Evolutionary conservation across 2,888 invertebrate genomes (phyloP).

Genomic region (Cyaniris semiargus): DNA sequence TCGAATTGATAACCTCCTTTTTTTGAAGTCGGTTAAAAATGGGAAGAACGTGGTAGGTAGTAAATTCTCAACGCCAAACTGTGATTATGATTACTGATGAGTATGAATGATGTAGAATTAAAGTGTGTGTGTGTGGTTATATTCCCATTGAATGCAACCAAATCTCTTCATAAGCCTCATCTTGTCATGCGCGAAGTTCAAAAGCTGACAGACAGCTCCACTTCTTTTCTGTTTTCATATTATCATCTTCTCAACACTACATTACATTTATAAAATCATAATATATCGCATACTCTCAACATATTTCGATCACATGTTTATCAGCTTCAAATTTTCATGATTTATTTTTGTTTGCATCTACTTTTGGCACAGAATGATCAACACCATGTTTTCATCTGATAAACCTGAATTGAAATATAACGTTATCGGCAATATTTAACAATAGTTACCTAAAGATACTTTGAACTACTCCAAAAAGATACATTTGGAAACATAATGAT

Average conservation of each 20-base stretch:
- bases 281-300: background rate
- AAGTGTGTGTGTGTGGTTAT: background rate
- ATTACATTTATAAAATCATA: slow-evolving; percentile 31
- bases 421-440: background rate
- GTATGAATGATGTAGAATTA: background rate
- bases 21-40: too few relatives aligned
- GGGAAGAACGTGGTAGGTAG: too few relatives aligned
- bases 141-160: slow-evolving; percentile 30
- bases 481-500: too few relatives aligned
- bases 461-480: too few relatives aligned
- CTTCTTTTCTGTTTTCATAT: slow-evolving; percentile 39
- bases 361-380: background rate
- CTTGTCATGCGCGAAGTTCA: slow-evolving; percentile 14
- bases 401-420: too few relatives aligned
- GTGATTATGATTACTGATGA: too few relatives aligned
- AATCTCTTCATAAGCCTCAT: slow-evolving; percentile 11
- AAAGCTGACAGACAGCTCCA: slow-evolving; percentile 27
- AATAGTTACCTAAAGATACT: background rate
- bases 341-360: background rate
- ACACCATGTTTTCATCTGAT: too few relatives aligned
- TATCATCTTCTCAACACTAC: background rate
- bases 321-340: background rate
- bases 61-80: too few relatives aligned
- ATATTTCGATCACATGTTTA: background rate
- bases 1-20: too few relatives aligned